Evolutionary conservation across 2,888 invertebrate genomes (phyloP), one percentile per base, ranked within the genome.

Genomic region (Leptinotarsa rubiginosa): DNA sequence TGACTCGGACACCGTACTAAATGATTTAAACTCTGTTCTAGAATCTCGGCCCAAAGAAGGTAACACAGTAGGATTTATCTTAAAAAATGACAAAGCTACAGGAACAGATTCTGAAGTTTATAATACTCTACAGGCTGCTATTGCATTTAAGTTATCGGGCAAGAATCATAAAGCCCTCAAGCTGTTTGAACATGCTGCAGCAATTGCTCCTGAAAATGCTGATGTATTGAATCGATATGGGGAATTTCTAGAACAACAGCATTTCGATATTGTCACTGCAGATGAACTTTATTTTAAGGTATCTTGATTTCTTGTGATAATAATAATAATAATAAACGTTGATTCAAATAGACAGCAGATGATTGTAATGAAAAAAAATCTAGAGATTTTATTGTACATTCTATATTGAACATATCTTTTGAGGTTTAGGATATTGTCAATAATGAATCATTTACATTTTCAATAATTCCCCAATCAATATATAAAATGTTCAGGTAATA

Each of bases 141-240:
- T 95, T 78, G 96, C 96, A 79, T 95, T 97, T 93, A 93, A 94
- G 84, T 90, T 91, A 69, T 89, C 92, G 54, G 96, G 96, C 4
- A 97, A 97, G 86, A 89, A 92, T 70, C 94, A 95, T 70, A 97
- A 97, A 88, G 97, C 97, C 0, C 88, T 93, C 52, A 95, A 95
- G 86, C 87, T 97, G 47, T 95, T 96, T 84, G 93, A 97, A 87
- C 98, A 98, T 88, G 98, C 98, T 0, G 91, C 96, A 73, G 95
- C 96, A 0, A 89, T 99, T 56, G 96, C 97, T 16, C 98, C 98
- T 0, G 92, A 93, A 82, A 96, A 98, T 88, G 95, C 97, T 0
- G 97, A 98, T 84, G 93, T 98, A 66, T 89, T 99, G 12, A 95
- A 96, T 78, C 94, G 95, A 83, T 98, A 96, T 86, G 98, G 98